phyloP scores from a whole-genome alignment of 1,140 invertebrate species.

The Nephotettix cincticeps region DNA sequence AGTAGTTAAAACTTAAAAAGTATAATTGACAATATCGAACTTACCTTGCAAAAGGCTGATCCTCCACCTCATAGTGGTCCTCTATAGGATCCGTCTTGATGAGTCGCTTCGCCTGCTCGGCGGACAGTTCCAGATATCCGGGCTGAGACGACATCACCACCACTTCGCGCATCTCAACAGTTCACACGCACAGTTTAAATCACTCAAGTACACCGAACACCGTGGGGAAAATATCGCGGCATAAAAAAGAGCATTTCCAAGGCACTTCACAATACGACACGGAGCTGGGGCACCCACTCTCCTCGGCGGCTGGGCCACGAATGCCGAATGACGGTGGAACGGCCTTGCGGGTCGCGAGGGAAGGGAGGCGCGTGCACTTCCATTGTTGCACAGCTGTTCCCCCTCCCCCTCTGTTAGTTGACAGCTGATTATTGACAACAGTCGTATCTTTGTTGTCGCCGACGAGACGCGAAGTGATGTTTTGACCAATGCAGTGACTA shows the following conservation, averaged over 20 bases:
- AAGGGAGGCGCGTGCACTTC: background rate
- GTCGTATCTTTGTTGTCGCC: too few relatives aligned
- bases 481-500: too few relatives aligned
- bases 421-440: too few relatives aligned
- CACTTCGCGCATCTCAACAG: conserved; percentile 2
- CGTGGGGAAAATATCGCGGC: background rate
- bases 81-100: conserved; percentile 38
- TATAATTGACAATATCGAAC: too few relatives aligned
- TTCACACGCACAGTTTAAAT: background rate
- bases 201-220: background rate
- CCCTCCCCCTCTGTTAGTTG: background rate
- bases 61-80: conserved; percentile 41
- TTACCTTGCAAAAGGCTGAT: conserved; percentile 44
- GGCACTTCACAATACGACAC: background rate
- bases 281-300: conserved; percentile 9
- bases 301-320: conserved; percentile 2
- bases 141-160: conserved; percentile 18
- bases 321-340: background rate
- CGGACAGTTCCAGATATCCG: conserved; percentile 37
- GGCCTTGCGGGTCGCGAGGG: background rate
- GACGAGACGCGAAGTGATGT: too few relatives aligned
- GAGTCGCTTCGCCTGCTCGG: conserved; percentile 34
- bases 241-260: background rate
- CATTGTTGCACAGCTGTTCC: conserved; percentile 13
- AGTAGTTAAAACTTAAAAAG: too few relatives aligned